Base-by-base conservation (phyloP, 2,113 vertebrate genomes). In the Solea senegalensis region DNA sequence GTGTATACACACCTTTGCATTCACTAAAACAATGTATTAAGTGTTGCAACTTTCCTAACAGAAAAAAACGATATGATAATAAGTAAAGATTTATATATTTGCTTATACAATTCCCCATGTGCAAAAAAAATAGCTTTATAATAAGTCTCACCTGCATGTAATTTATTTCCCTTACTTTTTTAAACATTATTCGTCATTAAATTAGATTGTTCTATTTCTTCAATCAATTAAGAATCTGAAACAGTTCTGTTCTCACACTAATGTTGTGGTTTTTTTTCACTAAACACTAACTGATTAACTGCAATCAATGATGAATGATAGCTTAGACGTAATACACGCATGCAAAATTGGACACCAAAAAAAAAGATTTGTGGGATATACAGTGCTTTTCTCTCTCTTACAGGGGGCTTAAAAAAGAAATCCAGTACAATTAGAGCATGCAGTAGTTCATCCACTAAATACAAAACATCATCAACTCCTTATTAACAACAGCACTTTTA, bases 351-450 rank as follows among this genome's bases (percentile, higher is more conserved):
- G 4, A 71, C 4, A 69, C 21, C 21, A 4, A 45, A 52, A 12
- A 59, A 56, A 50, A 48, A 76, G 14, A 54, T 69, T 16, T 63
- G 12, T 74, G 34, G 54, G 27, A 74, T 69, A 65, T 60, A 62
- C 16, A 63, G 26, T 76, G 69, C 49, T 77, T 12, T 74, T 50
- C 16, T 66, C 21, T 7, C n/a, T 76, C 34, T 69, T 21, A 40
- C 40, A 40, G 39, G 50, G 60, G 40, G 49, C 27, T 44, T 65
- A 16, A 80, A 67, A 44, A 68, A 60, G 9, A 71, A 65, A 69
- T 66, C 44, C 54, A 76, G 28, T 56, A 57, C 55, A 65, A 66
- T 15, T 8, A 60, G 15, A 63, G 26, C 39, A 70, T 57, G 26
- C 55, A 58, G 40, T 2, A 72, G 3, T 21, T 58, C 26, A 39